phyloP scores from a whole-genome alignment of 2,797 vertebrate genomes.

The Corythornis leucogaster region DNA sequence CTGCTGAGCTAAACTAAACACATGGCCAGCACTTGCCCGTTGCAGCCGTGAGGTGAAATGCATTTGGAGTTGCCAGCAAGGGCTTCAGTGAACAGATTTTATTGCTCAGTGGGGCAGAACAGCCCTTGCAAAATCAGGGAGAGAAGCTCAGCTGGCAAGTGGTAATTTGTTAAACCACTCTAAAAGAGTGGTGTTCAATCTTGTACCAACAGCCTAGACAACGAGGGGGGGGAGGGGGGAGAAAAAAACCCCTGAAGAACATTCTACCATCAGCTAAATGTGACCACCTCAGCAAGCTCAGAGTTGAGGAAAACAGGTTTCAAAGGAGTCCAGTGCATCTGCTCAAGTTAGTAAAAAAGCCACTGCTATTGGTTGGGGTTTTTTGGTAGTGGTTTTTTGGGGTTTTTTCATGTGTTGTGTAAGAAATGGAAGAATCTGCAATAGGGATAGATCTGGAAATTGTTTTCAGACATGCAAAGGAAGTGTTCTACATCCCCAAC shows the following conservation, averaged over 20 bases:
- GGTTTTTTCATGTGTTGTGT: rapidly evolving
- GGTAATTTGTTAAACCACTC: background rate
- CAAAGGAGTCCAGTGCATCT: background rate
- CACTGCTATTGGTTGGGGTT: background rate
- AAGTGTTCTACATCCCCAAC: background rate
- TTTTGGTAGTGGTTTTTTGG: too few relatives aligned
- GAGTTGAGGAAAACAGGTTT: background rate
- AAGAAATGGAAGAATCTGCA: background rate
- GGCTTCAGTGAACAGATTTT: background rate
- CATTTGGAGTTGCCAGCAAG: background rate
- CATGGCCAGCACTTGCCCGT: background rate
- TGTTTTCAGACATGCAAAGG: background rate
- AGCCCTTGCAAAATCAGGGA: background rate
- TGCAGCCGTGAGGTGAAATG: background rate
- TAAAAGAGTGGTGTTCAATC: conserved; percentile 4
- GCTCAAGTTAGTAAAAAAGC: background rate
- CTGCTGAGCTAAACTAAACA: background rate
- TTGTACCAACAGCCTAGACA: background rate
- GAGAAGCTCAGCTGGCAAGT: conserved; percentile 9
- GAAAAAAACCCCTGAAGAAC: background rate
- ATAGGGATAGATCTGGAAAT: background rate
- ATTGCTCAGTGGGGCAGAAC: background rate
- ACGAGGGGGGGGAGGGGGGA: background rate
- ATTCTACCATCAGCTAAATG: conserved; percentile 9
- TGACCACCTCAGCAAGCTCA: background rate